phyloP scores from a whole-genome alignment of 1,140 invertebrate genomes.

The Pemphigus obesinymphae region DNA sequence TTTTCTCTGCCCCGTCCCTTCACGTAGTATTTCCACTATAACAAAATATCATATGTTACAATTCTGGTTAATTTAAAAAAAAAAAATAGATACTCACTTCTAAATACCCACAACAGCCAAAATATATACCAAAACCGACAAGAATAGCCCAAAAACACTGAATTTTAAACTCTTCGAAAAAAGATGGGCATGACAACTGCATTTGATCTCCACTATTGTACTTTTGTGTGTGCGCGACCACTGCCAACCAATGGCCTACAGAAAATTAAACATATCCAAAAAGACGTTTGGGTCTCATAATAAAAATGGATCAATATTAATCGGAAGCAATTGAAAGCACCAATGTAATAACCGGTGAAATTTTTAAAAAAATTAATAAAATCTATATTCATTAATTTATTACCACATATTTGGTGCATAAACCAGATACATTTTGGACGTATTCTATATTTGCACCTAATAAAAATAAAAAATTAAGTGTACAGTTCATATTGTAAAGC shows the following conservation, averaged over 20 bases:
- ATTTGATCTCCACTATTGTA: background rate
- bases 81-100: conserved; percentile 4
- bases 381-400: no score
- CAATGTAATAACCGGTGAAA: no score
- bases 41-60: background rate
- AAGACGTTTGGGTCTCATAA: no score
- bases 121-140: conserved; percentile 1
- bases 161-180: background rate
- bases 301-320: no score
- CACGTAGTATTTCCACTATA: conserved; percentile 67
- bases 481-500: no score
- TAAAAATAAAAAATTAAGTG: no score
- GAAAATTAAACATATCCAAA: no score
- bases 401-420: no score
- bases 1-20: conserved; percentile 56
- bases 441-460: no score
- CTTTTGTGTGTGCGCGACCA: background rate
- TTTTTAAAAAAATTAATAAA: no score
- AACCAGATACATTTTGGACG: no score
- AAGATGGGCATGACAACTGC: background rate
- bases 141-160: background rate
- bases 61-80: background rate
- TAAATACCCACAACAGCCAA: conserved; percentile 14
- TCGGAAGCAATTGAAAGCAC: no score
- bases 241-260: conserved; percentile 3